Percentiles rank a stretch among this genome's conserved stretches.
Evolutionary conservation across 2,888 invertebrate species (phyloP).

Genomic region (Drosophila maculinotata): DNA sequence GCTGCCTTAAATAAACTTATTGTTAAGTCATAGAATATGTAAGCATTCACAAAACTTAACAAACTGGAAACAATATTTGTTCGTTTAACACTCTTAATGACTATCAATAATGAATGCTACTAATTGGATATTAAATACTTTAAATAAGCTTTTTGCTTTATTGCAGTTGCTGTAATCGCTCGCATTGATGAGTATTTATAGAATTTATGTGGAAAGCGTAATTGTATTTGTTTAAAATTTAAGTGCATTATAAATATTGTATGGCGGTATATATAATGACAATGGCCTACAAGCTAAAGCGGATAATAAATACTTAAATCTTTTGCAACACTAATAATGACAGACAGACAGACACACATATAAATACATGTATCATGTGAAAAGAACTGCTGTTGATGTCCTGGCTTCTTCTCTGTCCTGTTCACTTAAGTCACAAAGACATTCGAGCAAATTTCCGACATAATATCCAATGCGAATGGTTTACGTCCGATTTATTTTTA

Average conservation of each 20-base stretch:
- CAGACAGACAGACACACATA: background rate
- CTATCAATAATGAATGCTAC: background rate
- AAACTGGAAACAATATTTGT: background rate
- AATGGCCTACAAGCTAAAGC: slow-evolving; percentile 11
- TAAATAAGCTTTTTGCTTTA: background rate
- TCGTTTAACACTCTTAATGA: background rate
- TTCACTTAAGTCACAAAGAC: slow-evolving; percentile 51
- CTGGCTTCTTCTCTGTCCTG: slow-evolving; percentile 15
- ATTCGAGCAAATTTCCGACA: slow-evolving; percentile 57
- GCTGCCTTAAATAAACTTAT: no score
- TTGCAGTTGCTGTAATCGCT: slow-evolving; percentile 2
- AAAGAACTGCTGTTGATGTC: background rate
- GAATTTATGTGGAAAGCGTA: slow-evolving; percentile 5
- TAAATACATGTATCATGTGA: background rate
- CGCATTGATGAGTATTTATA: slow-evolving; percentile 2
- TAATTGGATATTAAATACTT: slow-evolving; percentile 9
- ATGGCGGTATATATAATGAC: slow-evolving; percentile 16
- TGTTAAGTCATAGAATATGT: no score
- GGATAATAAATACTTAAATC: slow-evolving; percentile 32
- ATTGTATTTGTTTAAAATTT: slow-evolving; percentile 13
- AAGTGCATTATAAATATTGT: slow-evolving; percentile 10
- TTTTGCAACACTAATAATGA: slow-evolving; percentile 16
- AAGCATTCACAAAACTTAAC: no score
- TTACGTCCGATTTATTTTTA: slow-evolving; percentile 14
- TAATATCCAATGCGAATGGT: slow-evolving; percentile 51